Conservation (phyloP, 2,888 invertebrate genomes). For the Seira musarum region DNA sequence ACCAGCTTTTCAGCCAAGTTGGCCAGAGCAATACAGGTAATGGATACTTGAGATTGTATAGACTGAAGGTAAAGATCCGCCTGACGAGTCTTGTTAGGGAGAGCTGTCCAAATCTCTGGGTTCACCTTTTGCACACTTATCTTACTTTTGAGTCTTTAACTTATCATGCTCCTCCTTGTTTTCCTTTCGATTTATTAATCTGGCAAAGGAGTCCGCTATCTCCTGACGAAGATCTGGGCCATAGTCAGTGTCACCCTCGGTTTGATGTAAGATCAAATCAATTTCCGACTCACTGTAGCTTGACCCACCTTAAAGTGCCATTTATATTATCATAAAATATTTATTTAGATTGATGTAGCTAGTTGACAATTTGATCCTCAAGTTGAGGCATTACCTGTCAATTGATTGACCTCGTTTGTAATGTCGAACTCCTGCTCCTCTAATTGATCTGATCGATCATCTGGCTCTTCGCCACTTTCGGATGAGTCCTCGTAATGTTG, state of each 20-base stretch:
- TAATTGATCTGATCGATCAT: too few relatives aligned
- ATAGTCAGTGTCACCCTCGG: neutral
- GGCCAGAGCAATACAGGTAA: neutral
- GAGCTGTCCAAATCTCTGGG: constrained; percentile 1
- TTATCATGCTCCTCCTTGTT: neutral
- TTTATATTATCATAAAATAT: too few relatives aligned
- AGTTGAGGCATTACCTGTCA: too few relatives aligned
- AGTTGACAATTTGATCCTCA: too few relatives aligned
- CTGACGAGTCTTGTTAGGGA: neutral
- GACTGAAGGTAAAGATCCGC: neutral
- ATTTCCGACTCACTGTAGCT: too few relatives aligned
- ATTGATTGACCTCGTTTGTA: too few relatives aligned
- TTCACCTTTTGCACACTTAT: neutral
- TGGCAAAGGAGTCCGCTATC: constrained; percentile 3
- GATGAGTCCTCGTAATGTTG: too few relatives aligned
- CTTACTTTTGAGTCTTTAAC: neutral
- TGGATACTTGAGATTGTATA: neutral
- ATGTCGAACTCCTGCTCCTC: too few relatives aligned
- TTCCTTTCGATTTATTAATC: neutral
- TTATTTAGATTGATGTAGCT: too few relatives aligned
- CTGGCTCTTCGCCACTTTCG: too few relatives aligned
- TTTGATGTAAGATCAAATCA: too few relatives aligned
- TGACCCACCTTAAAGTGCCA: too few relatives aligned
- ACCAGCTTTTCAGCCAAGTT: constrained; percentile 5
- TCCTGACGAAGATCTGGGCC: neutral